Evolutionary conservation across 2,797 vertebrate genomes (phyloP).

Genomic region (Eleutherodactylus coqui): DNA sequence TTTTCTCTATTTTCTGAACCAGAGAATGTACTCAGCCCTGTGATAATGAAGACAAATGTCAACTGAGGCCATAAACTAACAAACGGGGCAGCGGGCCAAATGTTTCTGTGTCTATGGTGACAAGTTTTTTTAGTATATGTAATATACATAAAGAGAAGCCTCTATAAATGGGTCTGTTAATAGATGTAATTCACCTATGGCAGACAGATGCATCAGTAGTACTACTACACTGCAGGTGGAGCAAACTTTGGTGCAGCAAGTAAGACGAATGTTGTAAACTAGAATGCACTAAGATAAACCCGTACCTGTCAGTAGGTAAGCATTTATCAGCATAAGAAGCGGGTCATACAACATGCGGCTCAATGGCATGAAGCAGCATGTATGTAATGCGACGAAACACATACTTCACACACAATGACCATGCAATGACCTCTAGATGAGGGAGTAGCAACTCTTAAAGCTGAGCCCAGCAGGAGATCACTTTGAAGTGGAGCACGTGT

Average conservation of each 20-base stretch:
- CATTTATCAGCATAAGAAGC: conserved; percentile 22
- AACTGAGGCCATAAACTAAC: conserved; percentile 34
- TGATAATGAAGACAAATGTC: conserved; percentile 35
- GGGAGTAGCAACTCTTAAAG: conserved; percentile 24
- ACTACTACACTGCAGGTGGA: neutral
- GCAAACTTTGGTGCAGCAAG: neutral
- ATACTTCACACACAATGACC: conserved; percentile 49
- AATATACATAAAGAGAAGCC: neutral
- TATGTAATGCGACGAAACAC: neutral
- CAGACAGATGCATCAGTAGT: neutral
- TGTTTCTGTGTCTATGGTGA: neutral
- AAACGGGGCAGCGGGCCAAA: conserved; percentile 18
- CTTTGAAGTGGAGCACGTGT: conserved; percentile 54
- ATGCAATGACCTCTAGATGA: conserved; percentile 50
- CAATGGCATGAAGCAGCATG: conserved; percentile 23
- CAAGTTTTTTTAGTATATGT: neutral
- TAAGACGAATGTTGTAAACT: neutral
- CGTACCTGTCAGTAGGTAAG: conserved; percentile 20
- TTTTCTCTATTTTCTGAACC: neutral
- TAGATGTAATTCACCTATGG: neutral
- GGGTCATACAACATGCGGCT: conserved; percentile 2
- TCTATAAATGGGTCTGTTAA: neutral
- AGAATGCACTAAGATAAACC: neutral
- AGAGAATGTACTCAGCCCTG: neutral
- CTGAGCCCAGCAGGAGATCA: conserved; percentile 34